These are phyloP conservation scores for Barypeithes pellucidus DNA, from an alignment of 2,888 invertebrate species.

Conservation along the genomic window DNA sequence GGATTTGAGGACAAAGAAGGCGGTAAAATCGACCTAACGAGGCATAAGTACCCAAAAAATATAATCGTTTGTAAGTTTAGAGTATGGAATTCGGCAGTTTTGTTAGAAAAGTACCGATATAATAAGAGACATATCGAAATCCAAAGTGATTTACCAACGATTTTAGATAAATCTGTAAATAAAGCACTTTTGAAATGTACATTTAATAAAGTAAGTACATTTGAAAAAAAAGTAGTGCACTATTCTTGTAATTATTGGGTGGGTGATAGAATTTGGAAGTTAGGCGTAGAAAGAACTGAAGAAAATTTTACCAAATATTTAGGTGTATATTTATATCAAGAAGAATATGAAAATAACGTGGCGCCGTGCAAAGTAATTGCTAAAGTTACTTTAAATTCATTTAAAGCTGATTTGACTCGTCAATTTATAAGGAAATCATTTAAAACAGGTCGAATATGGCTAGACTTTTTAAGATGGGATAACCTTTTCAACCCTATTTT, in stretches of 20 bases:
- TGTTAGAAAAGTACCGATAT: background rate
- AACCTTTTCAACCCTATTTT: no score
- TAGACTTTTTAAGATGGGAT: no score
- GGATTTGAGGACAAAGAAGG: background rate
- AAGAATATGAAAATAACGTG: background rate
- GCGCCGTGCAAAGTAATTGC: background rate
- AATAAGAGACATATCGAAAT: no score
- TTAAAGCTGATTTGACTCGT: no score
- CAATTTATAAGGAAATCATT: no score
- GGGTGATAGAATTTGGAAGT: background rate
- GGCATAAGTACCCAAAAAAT: background rate
- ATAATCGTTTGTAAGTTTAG: constrained; percentile 7
- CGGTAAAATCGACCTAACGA: background rate
- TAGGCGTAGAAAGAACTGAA: background rate
- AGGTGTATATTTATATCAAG: background rate
- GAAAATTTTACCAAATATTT: no score
- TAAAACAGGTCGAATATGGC: no score
- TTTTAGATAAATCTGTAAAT: background rate
- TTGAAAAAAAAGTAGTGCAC: background rate
- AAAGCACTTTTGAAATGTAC: background rate
- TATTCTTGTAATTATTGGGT: constrained; percentile 2
- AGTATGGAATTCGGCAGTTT: background rate
- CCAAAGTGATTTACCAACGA: background rate
- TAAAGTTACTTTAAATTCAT: background rate
- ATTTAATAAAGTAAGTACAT: background rate